Evolutionary conservation across 1,140 invertebrate species (phyloP).

Genomic region (Subanguina moxae): DNA sequence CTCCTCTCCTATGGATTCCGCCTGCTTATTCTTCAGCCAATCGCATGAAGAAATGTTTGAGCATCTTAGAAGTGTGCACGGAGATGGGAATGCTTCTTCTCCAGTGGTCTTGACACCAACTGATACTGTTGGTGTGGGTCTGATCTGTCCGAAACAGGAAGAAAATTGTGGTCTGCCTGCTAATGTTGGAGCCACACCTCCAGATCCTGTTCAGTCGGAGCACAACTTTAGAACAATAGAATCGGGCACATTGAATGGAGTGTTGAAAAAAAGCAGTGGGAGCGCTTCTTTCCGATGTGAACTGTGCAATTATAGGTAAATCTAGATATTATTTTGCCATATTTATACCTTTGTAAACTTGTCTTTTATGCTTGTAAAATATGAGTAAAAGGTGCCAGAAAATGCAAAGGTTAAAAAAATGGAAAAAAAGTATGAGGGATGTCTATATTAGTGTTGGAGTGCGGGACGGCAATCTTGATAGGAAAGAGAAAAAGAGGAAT

Average conservation of each 20-base stretch:
- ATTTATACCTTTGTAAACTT: too few relatives aligned
- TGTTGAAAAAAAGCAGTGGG: background rate
- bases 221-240: background rate
- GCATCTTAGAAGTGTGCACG: conserved; percentile 17
- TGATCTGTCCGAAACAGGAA: background rate
- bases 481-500: too few relatives aligned
- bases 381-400: too few relatives aligned
- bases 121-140: background rate
- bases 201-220: background rate
- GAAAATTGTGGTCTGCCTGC: background rate
- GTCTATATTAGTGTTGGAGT: too few relatives aligned
- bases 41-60: conserved; percentile 25
- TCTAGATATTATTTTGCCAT: background rate
- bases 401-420: too few relatives aligned
- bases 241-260: background rate
- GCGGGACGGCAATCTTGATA: conserved; percentile 37
- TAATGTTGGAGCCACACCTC: background rate
- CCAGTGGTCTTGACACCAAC: background rate
- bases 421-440: too few relatives aligned
- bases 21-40: background rate
- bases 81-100: background rate
- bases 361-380: too few relatives aligned
- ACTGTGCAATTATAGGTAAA: background rate
- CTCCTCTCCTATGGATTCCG: conserved; percentile 2
- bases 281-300: conserved; percentile 4